Percentiles rank a stretch among this genome's conserved stretches.
These are phyloP conservation scores for Luffia ferchaultella DNA, from an alignment of 2,888 invertebrate species.

Conservation along the genomic window DNA sequence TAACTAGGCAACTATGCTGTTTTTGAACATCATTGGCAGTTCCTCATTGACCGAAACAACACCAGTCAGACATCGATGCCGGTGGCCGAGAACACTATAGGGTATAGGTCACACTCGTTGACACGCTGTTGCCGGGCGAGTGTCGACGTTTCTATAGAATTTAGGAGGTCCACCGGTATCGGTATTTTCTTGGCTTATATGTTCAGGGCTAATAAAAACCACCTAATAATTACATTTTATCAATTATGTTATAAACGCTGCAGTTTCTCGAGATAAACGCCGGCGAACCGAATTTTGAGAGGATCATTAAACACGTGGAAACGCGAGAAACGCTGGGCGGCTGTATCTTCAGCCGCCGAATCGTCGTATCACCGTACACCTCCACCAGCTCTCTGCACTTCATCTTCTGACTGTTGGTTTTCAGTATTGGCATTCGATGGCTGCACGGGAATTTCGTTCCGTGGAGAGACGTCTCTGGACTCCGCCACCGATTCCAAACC, in stretches of 20 bases:
- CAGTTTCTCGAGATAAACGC: not conserved
- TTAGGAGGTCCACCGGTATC: too few relatives aligned
- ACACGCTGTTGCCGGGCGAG: too few relatives aligned
- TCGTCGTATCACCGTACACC: slow-evolving; percentile 11
- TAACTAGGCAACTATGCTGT: too few relatives aligned
- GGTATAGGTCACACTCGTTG: too few relatives aligned
- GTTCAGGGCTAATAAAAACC: too few relatives aligned
- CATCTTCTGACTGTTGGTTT: not conserved
- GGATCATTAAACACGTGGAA: not conserved
- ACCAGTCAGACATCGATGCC: too few relatives aligned
- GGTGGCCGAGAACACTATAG: too few relatives aligned
- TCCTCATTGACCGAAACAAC: too few relatives aligned
- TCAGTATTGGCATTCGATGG: slow-evolving; percentile 6
- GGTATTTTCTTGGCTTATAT: too few relatives aligned
- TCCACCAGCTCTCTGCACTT: not conserved
- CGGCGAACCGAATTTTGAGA: not conserved
- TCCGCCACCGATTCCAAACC: slow-evolving; percentile 49
- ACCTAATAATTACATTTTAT: too few relatives aligned
- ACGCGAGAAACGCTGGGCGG: slow-evolving; percentile 14
- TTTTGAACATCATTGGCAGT: too few relatives aligned
- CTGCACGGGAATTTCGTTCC: not conserved
- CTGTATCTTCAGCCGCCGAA: slow-evolving; percentile 14
- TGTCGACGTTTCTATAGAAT: too few relatives aligned
- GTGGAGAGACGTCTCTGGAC: slow-evolving; percentile 23
- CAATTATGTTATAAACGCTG: not conserved